phyloP scores from a whole-genome alignment of 1,140 invertebrate species.

The Ceratoteleas bidentatus region DNA sequence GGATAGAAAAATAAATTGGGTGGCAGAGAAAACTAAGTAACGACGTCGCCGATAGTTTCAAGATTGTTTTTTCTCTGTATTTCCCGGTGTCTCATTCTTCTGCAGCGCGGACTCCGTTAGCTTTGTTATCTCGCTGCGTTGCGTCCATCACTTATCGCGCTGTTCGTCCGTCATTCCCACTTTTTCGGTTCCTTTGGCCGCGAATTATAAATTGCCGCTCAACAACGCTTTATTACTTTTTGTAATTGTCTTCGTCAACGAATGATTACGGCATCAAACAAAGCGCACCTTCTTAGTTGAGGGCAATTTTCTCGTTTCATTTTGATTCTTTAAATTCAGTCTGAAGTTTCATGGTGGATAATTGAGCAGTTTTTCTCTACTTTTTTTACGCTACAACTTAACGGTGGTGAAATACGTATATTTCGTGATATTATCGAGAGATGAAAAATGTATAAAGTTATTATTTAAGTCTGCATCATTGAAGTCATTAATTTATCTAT shows the following conservation, averaged over 20 bases:
- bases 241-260: constrained; percentile 42
- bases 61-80: constrained; percentile 56
- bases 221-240: constrained; percentile 49
- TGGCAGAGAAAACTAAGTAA: constrained; percentile 57
- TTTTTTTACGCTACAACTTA: too few species aligned
- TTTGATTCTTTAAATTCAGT: constrained; percentile 23
- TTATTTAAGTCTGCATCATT: too few species aligned
- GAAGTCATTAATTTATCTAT: neutral
- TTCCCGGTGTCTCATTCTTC: constrained; percentile 45
- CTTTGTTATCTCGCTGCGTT: constrained; percentile 46
- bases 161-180: constrained; percentile 22
- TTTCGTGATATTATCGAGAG: too few species aligned
- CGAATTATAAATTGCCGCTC: constrained; percentile 59
- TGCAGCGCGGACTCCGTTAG: constrained; percentile 20
- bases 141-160: constrained; percentile 52
- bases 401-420: too few species aligned
- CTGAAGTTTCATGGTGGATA: too few species aligned
- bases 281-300: constrained; percentile 4
- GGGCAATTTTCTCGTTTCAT: constrained; percentile 2
- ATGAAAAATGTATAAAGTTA: too few species aligned
- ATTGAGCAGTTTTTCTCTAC: too few species aligned
- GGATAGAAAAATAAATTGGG: constrained; percentile 59
- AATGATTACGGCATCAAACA: constrained; percentile 33
- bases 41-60: constrained; percentile 48
- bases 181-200: constrained; percentile 34